phyloP scores from a whole-genome alignment of 2,888 invertebrate species.

The Dryadula phaetusa region DNA sequence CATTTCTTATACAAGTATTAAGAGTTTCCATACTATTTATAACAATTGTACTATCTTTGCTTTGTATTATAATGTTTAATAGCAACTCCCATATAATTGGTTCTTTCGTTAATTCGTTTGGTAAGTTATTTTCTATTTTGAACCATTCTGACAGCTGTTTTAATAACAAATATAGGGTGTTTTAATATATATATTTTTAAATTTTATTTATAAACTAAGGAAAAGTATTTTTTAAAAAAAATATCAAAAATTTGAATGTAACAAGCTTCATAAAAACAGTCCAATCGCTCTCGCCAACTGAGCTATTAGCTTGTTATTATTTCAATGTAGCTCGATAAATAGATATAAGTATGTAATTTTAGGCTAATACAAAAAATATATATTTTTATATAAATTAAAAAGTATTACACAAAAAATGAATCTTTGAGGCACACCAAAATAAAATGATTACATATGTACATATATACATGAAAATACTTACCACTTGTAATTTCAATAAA shows the following conservation, averaged over 20 bases:
- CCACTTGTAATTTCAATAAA: slow-evolving; percentile 63
- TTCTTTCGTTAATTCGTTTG: slow-evolving; percentile 63
- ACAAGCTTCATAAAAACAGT: too few species aligned
- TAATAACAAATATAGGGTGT: neutral
- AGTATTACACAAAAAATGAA: neutral
- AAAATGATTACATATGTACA: neutral
- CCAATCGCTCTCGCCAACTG: too few species aligned
- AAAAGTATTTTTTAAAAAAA: too few species aligned
- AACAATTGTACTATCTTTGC: slow-evolving; percentile 53
- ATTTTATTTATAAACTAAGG: too few species aligned
- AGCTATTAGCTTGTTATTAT: too few species aligned
- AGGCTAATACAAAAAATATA: too few species aligned
- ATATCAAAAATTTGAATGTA: too few species aligned
- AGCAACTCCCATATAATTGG: slow-evolving; percentile 70
- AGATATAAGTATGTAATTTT: too few species aligned
- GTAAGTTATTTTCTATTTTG: slow-evolving; percentile 66
- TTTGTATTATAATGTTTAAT: slow-evolving; percentile 63
- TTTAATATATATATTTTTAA: neutral
- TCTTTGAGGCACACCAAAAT: neutral
- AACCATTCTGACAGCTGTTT: slow-evolving; percentile 73
- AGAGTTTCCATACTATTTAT: slow-evolving; percentile 65
- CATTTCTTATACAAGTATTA: slow-evolving; percentile 60
- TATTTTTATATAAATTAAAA: neutral
- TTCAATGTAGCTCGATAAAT: too few species aligned
- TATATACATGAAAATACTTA: slow-evolving; percentile 53